Base-by-base conservation (phyloP, 2,797 vertebrate genomes). In the Poeciliopsis turneri region DNA sequence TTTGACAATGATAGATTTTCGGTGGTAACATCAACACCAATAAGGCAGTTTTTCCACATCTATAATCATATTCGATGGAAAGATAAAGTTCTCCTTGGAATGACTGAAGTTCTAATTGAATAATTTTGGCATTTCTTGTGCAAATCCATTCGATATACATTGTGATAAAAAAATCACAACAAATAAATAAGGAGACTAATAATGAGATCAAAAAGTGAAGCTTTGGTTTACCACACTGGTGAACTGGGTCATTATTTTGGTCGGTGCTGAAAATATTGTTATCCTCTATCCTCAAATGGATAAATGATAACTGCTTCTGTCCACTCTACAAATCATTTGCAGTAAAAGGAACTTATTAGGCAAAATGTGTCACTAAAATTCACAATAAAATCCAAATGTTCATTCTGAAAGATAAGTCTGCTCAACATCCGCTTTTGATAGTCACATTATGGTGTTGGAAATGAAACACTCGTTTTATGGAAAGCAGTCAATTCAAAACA, bases 381-480 rank as follows among this genome's bases (percentile, higher is more conserved):
- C 4, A 2, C 9, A 68, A 25, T 25, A 41, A 68, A 68, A 13
- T 23, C 64, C 36, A 68, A 68, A 43, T 69, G 13, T 45, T 12
- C 23, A 12, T 41, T 15, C 39, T 45, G 11, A 25, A 15, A 45
- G 39, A 69, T 15, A 69, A n/a, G 20, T 11, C 5, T 12, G 5
- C 25, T 12, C 23, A 46, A 11, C 10, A 61, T 25, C 43, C 10
- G 0, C 28, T 6, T 2, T 23, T 16, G 20, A 76, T 23, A 49
- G 5, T 25, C 25, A 12, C 5, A 25, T 79, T 78, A 45, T 55
- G 64, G 61, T 43, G 55, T 57, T 79, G 78, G 82, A 82, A 66
- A 20, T 18, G 28, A 33, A 77, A 70, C 11, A 55, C 46, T 73
- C n/a, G 0, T 11, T 41, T 66, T 68, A 23, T 41, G 36, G 64